A percentile compares a stretch with the other conserved stretches of the same genome.
Conservation (phyloP, 2,113 vertebrate genomes). For the Dicaeum eximium region DNA sequence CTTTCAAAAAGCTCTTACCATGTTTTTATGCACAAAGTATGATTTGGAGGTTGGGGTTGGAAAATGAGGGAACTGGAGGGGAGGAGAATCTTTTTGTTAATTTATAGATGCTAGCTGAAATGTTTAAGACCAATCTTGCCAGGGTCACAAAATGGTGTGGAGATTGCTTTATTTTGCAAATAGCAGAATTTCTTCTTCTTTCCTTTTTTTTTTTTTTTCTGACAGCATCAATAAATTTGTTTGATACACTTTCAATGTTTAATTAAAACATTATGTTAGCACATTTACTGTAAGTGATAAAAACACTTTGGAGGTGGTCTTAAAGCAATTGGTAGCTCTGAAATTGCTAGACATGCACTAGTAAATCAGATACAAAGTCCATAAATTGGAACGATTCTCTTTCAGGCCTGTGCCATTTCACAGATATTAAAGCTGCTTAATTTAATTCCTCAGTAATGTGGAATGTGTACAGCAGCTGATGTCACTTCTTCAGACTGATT, state of each 20-base stretch:
- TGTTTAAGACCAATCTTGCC: conserved; percentile 6
- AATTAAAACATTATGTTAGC: conserved; percentile 71
- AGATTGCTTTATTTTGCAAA: conserved; percentile 39
- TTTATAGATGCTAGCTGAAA: conserved; percentile 19
- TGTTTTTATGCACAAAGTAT: conserved; percentile 33
- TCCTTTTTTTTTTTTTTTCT: background rate
- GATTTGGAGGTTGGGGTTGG: conserved; percentile 1
- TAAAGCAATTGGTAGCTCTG: conserved; percentile 41
- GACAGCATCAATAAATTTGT: conserved; percentile 64
- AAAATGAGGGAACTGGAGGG: conserved; percentile 4
- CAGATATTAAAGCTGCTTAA: conserved; percentile 50
- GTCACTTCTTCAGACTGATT: conserved; percentile 49
- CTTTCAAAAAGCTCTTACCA: conserved; percentile 47
- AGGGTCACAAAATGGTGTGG: background rate
- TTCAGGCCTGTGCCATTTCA: conserved; percentile 28
- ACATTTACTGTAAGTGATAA: conserved; percentile 65
- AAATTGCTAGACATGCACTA: conserved; percentile 27
- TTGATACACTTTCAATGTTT: conserved; percentile 69
- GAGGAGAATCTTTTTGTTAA: conserved; percentile 5
- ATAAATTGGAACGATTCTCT: conserved; percentile 38
- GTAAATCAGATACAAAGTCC: conserved; percentile 57
- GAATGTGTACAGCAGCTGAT: conserved; percentile 50
- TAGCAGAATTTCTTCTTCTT: background rate
- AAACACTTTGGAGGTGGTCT: conserved; percentile 58
- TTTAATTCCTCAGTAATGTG: conserved; percentile 38